Evolutionary conservation across 2,888 invertebrate species (phyloP).

Genomic region (Aphodius sticticus): DNA sequence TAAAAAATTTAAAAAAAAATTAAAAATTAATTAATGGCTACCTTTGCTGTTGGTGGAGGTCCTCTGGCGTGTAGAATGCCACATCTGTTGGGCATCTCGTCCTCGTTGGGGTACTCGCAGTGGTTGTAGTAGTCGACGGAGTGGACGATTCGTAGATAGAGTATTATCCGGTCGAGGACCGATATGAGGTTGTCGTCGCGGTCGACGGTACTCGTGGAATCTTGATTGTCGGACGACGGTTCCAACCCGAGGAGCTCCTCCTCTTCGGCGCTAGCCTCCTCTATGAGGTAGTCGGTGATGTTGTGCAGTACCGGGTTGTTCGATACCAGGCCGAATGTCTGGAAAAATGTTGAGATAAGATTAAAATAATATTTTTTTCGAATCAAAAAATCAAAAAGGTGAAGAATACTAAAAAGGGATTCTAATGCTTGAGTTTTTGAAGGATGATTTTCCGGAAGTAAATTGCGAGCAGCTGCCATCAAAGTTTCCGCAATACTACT

Average conservation of each 20-base stretch:
- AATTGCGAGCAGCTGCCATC: too few species aligned
- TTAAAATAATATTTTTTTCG: slow-evolving; percentile 20
- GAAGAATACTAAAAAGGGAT: too few species aligned
- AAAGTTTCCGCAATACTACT: too few species aligned
- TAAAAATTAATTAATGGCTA: slow-evolving; percentile 49
- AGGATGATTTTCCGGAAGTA: too few species aligned
- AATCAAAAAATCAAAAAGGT: neutral
- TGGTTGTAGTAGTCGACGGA: slow-evolving; percentile 99
- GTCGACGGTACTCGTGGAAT: slow-evolving; percentile 65
- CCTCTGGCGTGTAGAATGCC: slow-evolving; percentile 98
- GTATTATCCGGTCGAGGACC: slow-evolving; percentile 81
- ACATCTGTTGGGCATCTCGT: slow-evolving; percentile 99
- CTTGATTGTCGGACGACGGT: slow-evolving; percentile 61
- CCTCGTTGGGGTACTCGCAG: slow-evolving; percentile 98
- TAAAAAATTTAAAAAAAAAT: slow-evolving; percentile 32
- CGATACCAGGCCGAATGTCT: slow-evolving; percentile 76
- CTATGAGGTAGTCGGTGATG: slow-evolving; percentile 96
- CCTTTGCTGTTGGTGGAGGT: slow-evolving; percentile 83
- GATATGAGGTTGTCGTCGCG: slow-evolving; percentile 75
- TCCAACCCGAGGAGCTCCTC: slow-evolving; percentile 87
- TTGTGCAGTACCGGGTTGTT: slow-evolving; percentile 95
- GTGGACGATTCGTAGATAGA: slow-evolving; percentile 96
- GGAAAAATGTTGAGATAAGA: slow-evolving; percentile 31
- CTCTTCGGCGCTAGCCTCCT: slow-evolving; percentile 98
- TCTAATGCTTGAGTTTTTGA: too few species aligned